Conservation (phyloP, 2,888 invertebrate species). For the Brachypterus glaber region DNA sequence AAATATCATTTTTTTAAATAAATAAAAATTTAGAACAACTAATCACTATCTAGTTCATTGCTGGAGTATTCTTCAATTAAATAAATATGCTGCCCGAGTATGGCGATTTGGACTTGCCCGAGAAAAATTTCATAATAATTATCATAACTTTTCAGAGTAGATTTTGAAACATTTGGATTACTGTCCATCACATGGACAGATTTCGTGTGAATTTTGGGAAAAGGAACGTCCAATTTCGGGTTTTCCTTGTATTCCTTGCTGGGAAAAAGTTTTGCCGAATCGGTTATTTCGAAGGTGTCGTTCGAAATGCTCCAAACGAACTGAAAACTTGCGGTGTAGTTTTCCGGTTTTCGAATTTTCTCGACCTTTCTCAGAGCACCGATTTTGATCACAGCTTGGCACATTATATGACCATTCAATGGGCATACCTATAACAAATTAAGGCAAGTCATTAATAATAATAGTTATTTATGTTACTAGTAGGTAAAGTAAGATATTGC, state of each 20-base stretch:
- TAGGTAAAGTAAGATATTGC: too few species aligned
- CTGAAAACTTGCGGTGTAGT: constrained; percentile 34
- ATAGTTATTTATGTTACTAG: too few species aligned
- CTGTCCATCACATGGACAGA: constrained; percentile 34
- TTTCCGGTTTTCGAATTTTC: constrained; percentile 29
- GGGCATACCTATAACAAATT: constrained; percentile 38
- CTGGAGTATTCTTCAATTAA: constrained; percentile 18
- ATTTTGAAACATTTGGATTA: constrained; percentile 29
- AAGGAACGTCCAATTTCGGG: constrained; percentile 21
- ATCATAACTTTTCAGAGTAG: constrained; percentile 35
- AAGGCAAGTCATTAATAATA: too few species aligned
- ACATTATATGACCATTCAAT: constrained; percentile 38
- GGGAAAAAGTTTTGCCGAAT: constrained; percentile 31
- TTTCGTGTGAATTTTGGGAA: constrained; percentile 26
- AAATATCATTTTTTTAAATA: too few species aligned
- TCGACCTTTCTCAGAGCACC: constrained; percentile 32
- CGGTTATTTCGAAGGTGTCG: constrained; percentile 36
- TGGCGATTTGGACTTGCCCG: constrained; percentile 14
- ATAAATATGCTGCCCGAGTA: constrained; percentile 14
- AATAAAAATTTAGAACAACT: neutral
- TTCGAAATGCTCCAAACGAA: constrained; percentile 39
- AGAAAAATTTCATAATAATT: constrained; percentile 33
- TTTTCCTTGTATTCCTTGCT: constrained; percentile 21
- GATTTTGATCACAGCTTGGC: constrained; percentile 40
- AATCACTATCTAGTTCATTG: constrained; percentile 13